phyloP scores from a whole-genome alignment of 1,140 invertebrate genomes.

The Zaprionus taronus region DNA sequence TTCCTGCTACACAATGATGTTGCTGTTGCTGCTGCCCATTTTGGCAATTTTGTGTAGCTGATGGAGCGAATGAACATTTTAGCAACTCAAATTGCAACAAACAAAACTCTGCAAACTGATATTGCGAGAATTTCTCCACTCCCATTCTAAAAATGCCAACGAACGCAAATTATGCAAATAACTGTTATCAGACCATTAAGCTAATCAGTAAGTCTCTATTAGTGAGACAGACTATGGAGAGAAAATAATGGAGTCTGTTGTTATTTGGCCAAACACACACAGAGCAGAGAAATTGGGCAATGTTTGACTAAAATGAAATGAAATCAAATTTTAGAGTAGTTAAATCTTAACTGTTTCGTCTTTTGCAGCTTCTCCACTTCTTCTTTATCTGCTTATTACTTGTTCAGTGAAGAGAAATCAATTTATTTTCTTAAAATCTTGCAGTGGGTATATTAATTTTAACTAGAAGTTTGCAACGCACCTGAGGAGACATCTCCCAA shows the following conservation, averaged over 20 bases:
- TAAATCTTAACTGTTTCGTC: background rate
- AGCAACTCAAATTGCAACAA: conserved; percentile 15
- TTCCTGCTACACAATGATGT: conserved; percentile 2
- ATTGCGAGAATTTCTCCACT: conserved; percentile 1
- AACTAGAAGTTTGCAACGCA: too few species aligned
- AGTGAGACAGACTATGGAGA: background rate
- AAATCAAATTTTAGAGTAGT: background rate
- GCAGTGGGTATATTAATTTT: too few species aligned
- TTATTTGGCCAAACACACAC: too few species aligned
- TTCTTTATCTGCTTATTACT: conserved; percentile 10
- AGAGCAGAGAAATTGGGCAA: background rate
- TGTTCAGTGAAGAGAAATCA: conserved; percentile 29
- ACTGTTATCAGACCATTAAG: conserved; percentile 2
- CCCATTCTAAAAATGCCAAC: conserved; percentile 3
- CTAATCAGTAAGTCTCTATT: conserved; percentile 12
- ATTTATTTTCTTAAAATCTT: conserved; percentile 33
- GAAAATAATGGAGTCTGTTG: background rate
- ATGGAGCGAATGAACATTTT: conserved; percentile 23
- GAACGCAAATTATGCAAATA: conserved; percentile 7
- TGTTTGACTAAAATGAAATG: background rate
- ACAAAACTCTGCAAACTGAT: background rate
- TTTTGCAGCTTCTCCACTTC: background rate
- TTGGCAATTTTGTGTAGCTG: conserved; percentile 25
- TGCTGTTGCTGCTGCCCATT: conserved; percentile 22
- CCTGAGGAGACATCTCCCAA: too few species aligned